Evolutionary conservation across 2,888 invertebrate genomes (phyloP).

Genomic region (Bibio marci): DNA sequence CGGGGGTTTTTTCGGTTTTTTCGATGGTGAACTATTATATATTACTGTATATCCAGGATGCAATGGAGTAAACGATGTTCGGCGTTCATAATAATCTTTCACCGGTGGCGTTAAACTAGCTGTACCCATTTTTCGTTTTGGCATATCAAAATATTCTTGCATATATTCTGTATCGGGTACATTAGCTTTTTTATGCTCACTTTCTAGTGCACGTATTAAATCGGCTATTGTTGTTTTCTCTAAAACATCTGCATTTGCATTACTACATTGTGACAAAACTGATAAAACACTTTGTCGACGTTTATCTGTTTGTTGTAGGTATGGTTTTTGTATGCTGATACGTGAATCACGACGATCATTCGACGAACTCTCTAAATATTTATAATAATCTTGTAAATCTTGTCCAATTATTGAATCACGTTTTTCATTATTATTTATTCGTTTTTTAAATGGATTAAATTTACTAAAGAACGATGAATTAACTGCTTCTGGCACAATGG

Average conservation of each 20-base stretch:
- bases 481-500: neutral
- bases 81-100: neutral
- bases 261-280: conserved; percentile 17
- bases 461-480: conserved; percentile 17
- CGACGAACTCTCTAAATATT: conserved; percentile 6
- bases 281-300: conserved; percentile 7
- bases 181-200: conserved; percentile 38
- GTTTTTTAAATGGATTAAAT: conserved; percentile 24
- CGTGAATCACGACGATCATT: conserved; percentile 7
- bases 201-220: conserved; percentile 56
- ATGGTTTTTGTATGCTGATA: conserved; percentile 1
- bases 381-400: conserved; percentile 3
- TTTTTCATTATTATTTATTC: conserved; percentile 9
- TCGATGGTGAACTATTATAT: neutral
- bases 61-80: conserved; percentile 1
- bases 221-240: conserved; percentile 74
- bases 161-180: conserved; percentile 9
- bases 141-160: conserved; percentile 12
- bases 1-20: neutral
- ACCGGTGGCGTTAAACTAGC: conserved; percentile 33
- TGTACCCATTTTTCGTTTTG: conserved; percentile 36
- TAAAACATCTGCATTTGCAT: conserved; percentile 32
- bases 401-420: conserved; percentile 4
- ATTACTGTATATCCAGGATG: conserved; percentile 1
- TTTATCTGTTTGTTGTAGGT: conserved; percentile 5